phyloP scores from a whole-genome alignment of 30 jellyfish, hydroid and myxozoan species.

The Pseudorhiza aurosa region DNA sequence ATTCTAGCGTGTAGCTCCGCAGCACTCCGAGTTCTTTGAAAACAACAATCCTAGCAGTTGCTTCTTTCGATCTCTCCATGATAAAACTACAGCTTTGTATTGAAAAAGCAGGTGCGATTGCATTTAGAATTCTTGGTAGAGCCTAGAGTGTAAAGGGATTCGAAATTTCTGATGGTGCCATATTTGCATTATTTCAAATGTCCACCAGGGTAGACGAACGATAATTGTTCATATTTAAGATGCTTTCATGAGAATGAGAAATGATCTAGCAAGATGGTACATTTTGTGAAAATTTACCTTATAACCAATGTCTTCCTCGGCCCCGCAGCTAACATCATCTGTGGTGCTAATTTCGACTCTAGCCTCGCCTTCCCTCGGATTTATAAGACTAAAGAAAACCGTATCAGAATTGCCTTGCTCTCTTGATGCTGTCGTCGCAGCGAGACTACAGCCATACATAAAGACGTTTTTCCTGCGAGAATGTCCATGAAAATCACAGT shows the following conservation, averaged over 20 bases:
- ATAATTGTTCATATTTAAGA: background rate
- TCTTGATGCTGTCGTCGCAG: conserved; percentile 61
- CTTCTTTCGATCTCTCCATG: conserved; percentile 91
- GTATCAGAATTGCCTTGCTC: conserved; percentile 73
- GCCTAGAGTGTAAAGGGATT: conserved; percentile 43
- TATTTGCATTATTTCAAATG: background rate
- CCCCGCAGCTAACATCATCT: conserved; percentile 8
- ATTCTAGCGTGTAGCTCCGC: conserved; percentile 89
- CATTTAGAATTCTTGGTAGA: conserved; percentile 73
- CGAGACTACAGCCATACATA: conserved; percentile 90
- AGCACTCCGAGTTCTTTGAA: conserved; percentile 86
- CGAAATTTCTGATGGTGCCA: background rate
- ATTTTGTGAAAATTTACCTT: conserved; percentile 17
- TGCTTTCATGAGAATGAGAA: background rate
- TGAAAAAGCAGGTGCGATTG: conserved; percentile 86
- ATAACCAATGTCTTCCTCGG: conserved; percentile 65
- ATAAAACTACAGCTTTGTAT: conserved; percentile 77
- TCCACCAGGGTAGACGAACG: no score
- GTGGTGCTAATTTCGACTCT: conserved; percentile 16
- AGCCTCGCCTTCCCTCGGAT: conserved; percentile 39
- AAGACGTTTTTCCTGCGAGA: conserved; percentile 91
- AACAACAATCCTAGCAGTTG: conserved; percentile 94
- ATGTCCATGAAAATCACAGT: conserved; percentile 97
- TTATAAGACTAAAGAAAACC: background rate
- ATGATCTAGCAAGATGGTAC: background rate